Evolutionary conservation across 1,140 invertebrate species (phyloP).

Genomic region (Drosophila lacteicornis): DNA sequence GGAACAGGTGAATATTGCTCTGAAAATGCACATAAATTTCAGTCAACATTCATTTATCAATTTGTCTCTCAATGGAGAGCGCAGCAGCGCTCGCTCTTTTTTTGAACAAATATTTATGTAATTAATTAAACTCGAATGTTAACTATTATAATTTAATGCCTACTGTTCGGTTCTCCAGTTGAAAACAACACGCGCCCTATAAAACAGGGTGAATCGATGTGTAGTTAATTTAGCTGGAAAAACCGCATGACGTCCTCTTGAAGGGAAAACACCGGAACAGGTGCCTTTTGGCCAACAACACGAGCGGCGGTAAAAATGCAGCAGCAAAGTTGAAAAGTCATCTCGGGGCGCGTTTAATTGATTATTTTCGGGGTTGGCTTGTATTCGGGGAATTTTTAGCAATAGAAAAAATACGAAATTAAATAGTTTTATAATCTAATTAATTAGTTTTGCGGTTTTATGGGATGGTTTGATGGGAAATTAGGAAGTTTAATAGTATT

Average conservation of each 20-base stretch:
- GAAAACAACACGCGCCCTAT: conserved; percentile 56
- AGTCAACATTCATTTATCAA: conserved; percentile 71
- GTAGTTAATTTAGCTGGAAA: conserved; percentile 59
- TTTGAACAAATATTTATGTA: conserved; percentile 78
- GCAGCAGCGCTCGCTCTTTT: conserved; percentile 24
- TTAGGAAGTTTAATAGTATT: neutral
- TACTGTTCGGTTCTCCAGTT: conserved; percentile 39
- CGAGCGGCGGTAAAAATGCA: conserved; percentile 18
- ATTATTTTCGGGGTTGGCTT: neutral
- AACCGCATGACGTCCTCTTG: conserved; percentile 52
- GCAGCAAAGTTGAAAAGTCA: conserved; percentile 29
- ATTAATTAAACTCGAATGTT: conserved; percentile 68
- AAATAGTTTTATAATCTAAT: conserved; percentile 3
- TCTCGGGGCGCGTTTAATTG: conserved; percentile 7
- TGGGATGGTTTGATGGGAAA: neutral
- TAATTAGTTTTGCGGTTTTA: neutral
- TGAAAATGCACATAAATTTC: conserved; percentile 62
- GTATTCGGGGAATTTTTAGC: conserved; percentile 17
- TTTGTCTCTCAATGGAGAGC: conserved; percentile 48
- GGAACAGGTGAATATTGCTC: conserved; percentile 63
- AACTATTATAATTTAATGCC: conserved; percentile 71
- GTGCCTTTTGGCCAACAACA: conserved; percentile 44
- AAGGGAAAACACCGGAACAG: conserved; percentile 28
- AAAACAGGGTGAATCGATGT: conserved; percentile 27
- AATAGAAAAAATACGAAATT: neutral